Evolutionary conservation across 1,140 invertebrate genomes (phyloP), one percentile per base, ranked within the genome.

Genomic region (Arctopsyche grandis): DNA sequence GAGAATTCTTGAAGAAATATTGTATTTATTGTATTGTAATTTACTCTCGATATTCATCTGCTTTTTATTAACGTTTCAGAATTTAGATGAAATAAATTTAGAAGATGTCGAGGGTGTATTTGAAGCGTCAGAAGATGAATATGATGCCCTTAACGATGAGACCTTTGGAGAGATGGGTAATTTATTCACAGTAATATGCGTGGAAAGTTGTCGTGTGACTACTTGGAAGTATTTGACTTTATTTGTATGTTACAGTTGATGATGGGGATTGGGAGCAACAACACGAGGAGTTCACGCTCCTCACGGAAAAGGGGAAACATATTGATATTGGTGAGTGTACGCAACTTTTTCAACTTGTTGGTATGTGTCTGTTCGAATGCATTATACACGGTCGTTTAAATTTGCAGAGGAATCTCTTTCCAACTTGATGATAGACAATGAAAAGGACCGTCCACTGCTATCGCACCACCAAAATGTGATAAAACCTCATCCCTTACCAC

Each of bases 61-160:
- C 16, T 16, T 52, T 14, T 21, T 66, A 66, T 16, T 9, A 44
- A 58, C 76, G 75, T 71, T 44, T 52, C 85, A 89, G 88, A 88
- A 87, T 85, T 84, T 88, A 86, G 87, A 87, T 85, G 77, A 83
- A 83, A 85, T 85, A 56, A 38, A 38, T 38, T 38, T 38, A 38
- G 89, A 91, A 82, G 90, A 90, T 83, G 91, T 91, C 79, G 63
- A 66, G 24, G 91, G 93, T 66, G 91, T 91, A 48, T 88, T 90
- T 75, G 91, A 91, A 81, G 91, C 91, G 78, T 93, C 94, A 48
- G 95, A 96, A 83, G 94, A 94, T 80, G 94, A 95, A 83, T 96
- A 96, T 87, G 95, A 97, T 90, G 93, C 95, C 0, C 90, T 96
- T 76, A 97, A 97, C 85, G 94, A 96, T 89, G 95, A 97, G 87